Percentiles rank a stretch among this genome's conserved stretches.
phyloP scores from a whole-genome alignment of 1,140 invertebrate species.

The Thaumatotibia leucotreta region DNA sequence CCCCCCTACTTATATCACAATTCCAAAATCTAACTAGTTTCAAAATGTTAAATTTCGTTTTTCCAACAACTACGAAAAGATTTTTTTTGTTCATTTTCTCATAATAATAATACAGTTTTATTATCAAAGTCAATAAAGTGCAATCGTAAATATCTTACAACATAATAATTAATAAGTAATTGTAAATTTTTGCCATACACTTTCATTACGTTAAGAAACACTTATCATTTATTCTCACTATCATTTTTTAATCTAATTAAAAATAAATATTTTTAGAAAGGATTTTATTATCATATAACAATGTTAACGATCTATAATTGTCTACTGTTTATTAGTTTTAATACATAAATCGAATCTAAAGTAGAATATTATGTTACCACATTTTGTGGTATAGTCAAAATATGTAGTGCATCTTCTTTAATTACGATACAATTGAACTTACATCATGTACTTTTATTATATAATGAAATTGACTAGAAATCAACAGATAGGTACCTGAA shows the following conservation, averaged over 20 bases:
- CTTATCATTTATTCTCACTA: slow-evolving; percentile 51
- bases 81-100: slow-evolving; percentile 10
- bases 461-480: slow-evolving; percentile 56
- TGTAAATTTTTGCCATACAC: slow-evolving; percentile 19
- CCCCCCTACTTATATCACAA: slow-evolving; percentile 27
- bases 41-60: slow-evolving; percentile 8
- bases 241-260: slow-evolving; percentile 36
- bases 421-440: neutral
- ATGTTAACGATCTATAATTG: neutral
- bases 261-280: slow-evolving; percentile 17
- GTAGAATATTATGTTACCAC: neutral
- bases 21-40: slow-evolving; percentile 23
- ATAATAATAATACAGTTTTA: slow-evolving; percentile 32
- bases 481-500: slow-evolving; percentile 22
- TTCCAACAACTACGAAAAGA: slow-evolving; percentile 3
- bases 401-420: neutral
- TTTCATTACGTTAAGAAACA: slow-evolving; percentile 33
- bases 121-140: slow-evolving; percentile 37
- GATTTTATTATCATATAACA: slow-evolving; percentile 3
- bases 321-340: neutral
- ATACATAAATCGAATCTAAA: neutral
- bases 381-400: neutral
- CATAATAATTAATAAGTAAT: slow-evolving; percentile 22
- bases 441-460: neutral
- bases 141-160: slow-evolving; percentile 25